Evolutionary conservation across 2,113 vertebrate species (phyloP).

Genomic region (Himantopus leucocephalus): DNA sequence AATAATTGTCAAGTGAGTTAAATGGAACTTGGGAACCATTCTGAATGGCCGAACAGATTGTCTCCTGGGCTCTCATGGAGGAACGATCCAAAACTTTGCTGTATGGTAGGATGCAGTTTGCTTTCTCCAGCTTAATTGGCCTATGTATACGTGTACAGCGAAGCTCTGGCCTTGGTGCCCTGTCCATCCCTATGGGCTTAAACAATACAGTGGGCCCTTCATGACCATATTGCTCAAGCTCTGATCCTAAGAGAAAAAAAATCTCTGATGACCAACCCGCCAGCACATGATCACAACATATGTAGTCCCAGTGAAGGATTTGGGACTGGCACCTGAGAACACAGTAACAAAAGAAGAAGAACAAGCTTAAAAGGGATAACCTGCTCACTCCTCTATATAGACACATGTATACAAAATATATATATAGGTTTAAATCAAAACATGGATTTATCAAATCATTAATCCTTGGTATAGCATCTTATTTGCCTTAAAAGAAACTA

Average conservation of each 20-base stretch:
- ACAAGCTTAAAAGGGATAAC: neutral
- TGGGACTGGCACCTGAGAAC: neutral
- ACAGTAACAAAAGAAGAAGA: neutral
- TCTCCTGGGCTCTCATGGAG: neutral
- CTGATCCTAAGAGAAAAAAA: neutral
- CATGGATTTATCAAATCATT: neutral
- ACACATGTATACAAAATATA: neutral
- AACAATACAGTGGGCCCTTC: neutral
- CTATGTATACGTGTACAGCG: accelerated
- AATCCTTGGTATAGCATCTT: neutral
- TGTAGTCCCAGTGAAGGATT: neutral
- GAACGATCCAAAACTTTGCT: neutral
- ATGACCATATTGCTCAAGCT: neutral
- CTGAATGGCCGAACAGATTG: neutral
- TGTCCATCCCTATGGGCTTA: neutral
- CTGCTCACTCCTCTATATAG: neutral
- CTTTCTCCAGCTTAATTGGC: neutral
- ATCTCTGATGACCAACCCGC: neutral
- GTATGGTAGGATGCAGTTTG: neutral
- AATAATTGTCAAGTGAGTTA: neutral
- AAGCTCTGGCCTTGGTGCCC: neutral
- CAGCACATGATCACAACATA: neutral
- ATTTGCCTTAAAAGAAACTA: neutral
- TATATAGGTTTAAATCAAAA: neutral
- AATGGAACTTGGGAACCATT: neutral